Evolutionary conservation across 2,888 invertebrate genomes (phyloP).

Genomic region (Capitulum mitella): DNA sequence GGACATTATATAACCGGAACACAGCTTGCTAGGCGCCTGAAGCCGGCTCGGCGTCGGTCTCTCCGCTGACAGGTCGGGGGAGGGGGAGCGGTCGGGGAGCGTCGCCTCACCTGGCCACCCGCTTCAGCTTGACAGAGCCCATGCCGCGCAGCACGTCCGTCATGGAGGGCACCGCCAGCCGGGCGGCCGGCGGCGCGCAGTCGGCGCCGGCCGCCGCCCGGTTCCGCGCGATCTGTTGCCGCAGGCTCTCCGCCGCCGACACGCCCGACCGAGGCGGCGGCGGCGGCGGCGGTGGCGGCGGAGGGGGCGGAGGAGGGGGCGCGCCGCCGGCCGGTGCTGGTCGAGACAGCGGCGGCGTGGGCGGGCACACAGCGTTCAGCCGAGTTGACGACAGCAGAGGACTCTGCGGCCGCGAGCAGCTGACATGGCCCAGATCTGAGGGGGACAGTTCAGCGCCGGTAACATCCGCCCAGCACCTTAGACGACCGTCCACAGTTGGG

Average conservation of each 20-base stretch:
- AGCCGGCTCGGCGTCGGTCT: too few relatives aligned
- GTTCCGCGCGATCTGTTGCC: background rate
- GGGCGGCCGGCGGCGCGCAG: background rate
- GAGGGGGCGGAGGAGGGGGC: background rate
- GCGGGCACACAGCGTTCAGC: background rate
- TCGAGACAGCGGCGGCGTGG: background rate
- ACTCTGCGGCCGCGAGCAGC: background rate
- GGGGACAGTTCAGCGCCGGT: too few relatives aligned
- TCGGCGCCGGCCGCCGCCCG: background rate
- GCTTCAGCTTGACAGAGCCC: background rate
- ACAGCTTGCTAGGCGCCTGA: too few relatives aligned
- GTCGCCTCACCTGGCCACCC: background rate
- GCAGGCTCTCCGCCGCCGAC: background rate
- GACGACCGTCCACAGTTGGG: too few relatives aligned
- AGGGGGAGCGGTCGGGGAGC: too few relatives aligned
- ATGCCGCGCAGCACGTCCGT: slow-evolving; percentile 8
- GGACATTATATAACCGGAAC: too few relatives aligned
- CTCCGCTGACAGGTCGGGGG: too few relatives aligned
- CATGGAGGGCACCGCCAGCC: slow-evolving; percentile 3
- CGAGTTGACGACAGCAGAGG: background rate
- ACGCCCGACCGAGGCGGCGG: background rate
- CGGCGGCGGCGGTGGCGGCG: background rate
- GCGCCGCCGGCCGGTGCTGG: background rate
- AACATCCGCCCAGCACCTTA: too few relatives aligned
- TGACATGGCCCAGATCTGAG: background rate